A percentile compares a stretch with the other conserved stretches of the same genome.
These are phyloP conservation scores for Papilio helenus DNA, from an alignment of 1,140 invertebrate species.

Conservation along the genomic window DNA sequence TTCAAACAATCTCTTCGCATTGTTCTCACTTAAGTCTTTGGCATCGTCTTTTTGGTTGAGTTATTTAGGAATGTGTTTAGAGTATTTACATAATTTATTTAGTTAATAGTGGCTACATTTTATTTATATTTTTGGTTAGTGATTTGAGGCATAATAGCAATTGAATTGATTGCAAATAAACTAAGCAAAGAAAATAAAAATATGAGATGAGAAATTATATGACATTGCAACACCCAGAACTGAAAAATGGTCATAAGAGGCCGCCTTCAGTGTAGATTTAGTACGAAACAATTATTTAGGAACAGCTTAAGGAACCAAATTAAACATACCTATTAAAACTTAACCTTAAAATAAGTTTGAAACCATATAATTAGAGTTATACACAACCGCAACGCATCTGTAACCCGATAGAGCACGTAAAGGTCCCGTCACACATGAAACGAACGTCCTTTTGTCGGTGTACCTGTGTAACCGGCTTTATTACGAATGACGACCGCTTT, in stretches of 20 bases:
- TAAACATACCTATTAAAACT: background rate
- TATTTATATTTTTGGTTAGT: slow-evolving; percentile 1
- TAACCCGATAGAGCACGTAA: slow-evolving; percentile 42
- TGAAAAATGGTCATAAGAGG: background rate
- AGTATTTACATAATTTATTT: slow-evolving; percentile 18
- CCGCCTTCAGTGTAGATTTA: background rate
- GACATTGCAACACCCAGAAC: background rate
- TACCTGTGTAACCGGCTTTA: slow-evolving; percentile 51
- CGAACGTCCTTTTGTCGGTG: slow-evolving; percentile 43
- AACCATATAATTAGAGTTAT: slow-evolving; percentile 14
- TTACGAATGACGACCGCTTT: slow-evolving; percentile 43
- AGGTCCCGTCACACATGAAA: slow-evolving; percentile 38
- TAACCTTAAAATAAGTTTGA: background rate
- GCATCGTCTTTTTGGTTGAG: slow-evolving; percentile 51
- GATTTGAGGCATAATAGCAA: background rate
- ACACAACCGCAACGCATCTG: slow-evolving; percentile 2
- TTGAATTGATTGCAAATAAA: background rate
- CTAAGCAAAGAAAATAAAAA: background rate
- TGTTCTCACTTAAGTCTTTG: slow-evolving; percentile 51
- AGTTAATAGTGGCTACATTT: slow-evolving; percentile 7
- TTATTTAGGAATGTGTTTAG: slow-evolving; percentile 56
- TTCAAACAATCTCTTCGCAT: slow-evolving; percentile 78
- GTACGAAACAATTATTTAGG: too few species aligned
- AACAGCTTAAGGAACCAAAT: background rate
- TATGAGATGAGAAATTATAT: background rate